These are phyloP conservation scores for Procavia capensis DNA, from an alignment of 2,113 vertebrate species.

Conservation along the genomic window DNA sequence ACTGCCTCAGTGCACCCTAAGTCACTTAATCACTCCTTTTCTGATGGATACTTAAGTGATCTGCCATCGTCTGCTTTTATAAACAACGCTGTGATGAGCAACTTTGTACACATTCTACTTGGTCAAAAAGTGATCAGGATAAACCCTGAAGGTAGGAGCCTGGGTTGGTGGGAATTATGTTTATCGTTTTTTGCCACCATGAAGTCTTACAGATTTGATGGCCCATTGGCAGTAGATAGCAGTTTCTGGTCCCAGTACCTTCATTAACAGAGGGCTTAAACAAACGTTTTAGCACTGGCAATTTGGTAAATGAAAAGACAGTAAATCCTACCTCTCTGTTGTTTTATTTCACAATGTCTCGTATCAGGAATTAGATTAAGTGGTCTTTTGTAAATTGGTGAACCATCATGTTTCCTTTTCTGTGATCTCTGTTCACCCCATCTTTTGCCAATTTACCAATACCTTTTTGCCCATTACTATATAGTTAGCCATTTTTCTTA, in stretches of 20 bases:
- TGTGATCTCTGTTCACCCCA: background rate
- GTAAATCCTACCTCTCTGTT: background rate
- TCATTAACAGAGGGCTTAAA: background rate
- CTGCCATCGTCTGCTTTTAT: background rate
- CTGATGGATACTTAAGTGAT: background rate
- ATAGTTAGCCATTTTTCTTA: constrained; percentile 20
- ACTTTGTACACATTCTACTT: background rate
- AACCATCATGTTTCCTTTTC: background rate
- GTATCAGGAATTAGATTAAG: background rate
- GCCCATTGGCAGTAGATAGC: background rate
- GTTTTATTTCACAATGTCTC: constrained; percentile 8
- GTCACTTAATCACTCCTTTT: background rate
- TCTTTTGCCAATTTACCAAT: background rate
- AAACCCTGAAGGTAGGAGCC: background rate
- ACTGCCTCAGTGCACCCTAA: background rate
- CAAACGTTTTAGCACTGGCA: background rate
- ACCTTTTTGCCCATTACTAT: background rate
- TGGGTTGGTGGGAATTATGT: background rate
- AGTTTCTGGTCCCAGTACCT: background rate
- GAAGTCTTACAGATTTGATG: background rate
- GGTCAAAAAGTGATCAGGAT: background rate
- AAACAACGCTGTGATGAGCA: background rate
- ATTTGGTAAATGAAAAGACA: background rate
- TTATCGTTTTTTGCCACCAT: background rate
- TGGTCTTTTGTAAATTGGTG: background rate